Base-by-base conservation (phyloP, 23 tunicate species). In the Trididemnum nubilum region DNA sequence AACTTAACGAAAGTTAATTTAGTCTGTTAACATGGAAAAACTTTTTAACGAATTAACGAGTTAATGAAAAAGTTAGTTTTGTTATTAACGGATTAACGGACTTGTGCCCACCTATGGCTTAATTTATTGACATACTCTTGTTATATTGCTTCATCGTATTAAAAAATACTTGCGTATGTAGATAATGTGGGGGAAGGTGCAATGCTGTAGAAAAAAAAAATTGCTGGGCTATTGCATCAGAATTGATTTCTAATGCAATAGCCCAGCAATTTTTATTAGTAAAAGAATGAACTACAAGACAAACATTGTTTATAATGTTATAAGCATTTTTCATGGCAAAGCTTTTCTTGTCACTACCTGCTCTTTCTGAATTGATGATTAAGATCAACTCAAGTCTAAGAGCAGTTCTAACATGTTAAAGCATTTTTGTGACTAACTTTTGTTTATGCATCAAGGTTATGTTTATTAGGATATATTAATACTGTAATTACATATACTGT, bases 271-370 rank as follows among this genome's bases (percentile, higher is more conserved):
- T 44, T 44, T 44, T 44, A 44, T 44, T 44, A 44, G 54, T 44
- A 44, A 44, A 44, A 44, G 54, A 44, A 44, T 44, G 54, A 44
- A 44, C 54, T 44, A 44, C 54, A 44, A 44, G 54, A 44, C 54
- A 44, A 44, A 44, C 15, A 44, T 44, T 44, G 54, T 44, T 44
- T 44, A 15, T 44, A 44, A 44, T 44, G 54, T 44, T 44, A 44
- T 44, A 44, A 44, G 54, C 54, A 44, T 15, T 44, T 44, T 44
- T 44, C 54, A 44, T 44, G 9, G 54, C 15, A 44, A 44, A 44
- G 54, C 54, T 44, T 44, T 44, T 44, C 54, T 44, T 44, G 54
- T 44, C 54, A 44, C 54, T 44, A 44, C 54, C 54, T 44, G 54
- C 54, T 44, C 54, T 44, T 44, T 44, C 54, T 44, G 54, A 9